Evolutionary conservation across 2,888 invertebrate species (phyloP), one percentile per base, ranked within the genome.

Genomic region (Lutraria lutraria): DNA sequence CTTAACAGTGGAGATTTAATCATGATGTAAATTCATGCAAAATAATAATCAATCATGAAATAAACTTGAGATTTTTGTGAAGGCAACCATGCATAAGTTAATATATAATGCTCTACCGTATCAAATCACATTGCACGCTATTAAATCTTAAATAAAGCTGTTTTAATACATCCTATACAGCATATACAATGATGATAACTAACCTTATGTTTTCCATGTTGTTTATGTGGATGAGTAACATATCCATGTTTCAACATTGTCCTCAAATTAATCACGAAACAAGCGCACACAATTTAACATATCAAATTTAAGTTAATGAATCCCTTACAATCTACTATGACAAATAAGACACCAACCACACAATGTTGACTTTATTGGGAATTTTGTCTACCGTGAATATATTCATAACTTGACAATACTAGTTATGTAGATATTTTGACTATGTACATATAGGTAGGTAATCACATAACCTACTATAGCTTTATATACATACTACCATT

Each of bases 231-330:
- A 89, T 89, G 87, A 19, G 90, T 87, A 80, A 87, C 72, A 83
- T 87, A 52, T 88, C 90, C 90, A 87, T 89, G 90, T 90, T 87
- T 90, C 80, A 88, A 87, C 90, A 90, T 90, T 53, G 85, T 89
- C 76, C 84, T 60, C 80, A 54, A 80, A 83, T 76, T 34, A 76
- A 84, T 60, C 68, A 31, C 60, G 81, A 79, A 88, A 85, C 82
- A 89, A 68, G 83, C 85, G 85, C 87, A 81, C 53, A 29, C 29
- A 80, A 89, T 76, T 31, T 21, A 31, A 76, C 29, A 34, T 76
- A 34, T 76, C 43, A 52, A 68, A 80, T 83, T 83, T 56, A 83
- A 80, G 53, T 19, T 76, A 76, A 83, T 63, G 81, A 89, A 86
- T 87, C 83, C 87, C 82, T 63, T 56, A 68, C 68, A 72, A 12